These are phyloP conservation scores for Calliopsis andreniformis DNA, from an alignment of 1,140 invertebrate species.

Conservation along the genomic window DNA sequence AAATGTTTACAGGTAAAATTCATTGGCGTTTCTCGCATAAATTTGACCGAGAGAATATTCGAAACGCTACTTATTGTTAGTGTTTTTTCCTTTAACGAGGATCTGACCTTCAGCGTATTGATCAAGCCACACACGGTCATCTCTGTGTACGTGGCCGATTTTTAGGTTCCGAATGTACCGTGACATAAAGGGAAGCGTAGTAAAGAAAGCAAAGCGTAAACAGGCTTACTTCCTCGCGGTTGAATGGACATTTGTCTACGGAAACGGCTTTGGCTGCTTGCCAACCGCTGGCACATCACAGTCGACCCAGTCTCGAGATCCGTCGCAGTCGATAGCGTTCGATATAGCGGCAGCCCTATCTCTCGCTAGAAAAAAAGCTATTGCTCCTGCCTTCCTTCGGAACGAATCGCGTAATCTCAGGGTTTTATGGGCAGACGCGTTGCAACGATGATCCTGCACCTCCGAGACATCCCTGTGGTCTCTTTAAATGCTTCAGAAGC, in stretches of 20 bases:
- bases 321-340: constrained; percentile 52
- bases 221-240: constrained; percentile 59
- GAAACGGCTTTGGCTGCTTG: constrained; percentile 59
- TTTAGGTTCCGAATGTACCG: constrained; percentile 24
- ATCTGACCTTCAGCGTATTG: constrained; percentile 25
- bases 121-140: constrained; percentile 7
- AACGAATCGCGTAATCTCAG: constrained; percentile 38
- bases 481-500: not conserved
- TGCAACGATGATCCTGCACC: not conserved
- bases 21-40: no score
- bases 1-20: no score
- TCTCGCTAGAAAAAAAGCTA: constrained; percentile 8
- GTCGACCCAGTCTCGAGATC: constrained; percentile 56
- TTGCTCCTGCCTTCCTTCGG: not conserved
- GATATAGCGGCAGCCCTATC: constrained; percentile 7
- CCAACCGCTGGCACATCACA: constrained; percentile 60
- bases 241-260: constrained; percentile 68
- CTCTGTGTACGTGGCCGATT: constrained; percentile 48
- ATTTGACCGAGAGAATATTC: constrained; percentile 5
- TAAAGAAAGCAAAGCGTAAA: constrained; percentile 62
- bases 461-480: not conserved
- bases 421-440: constrained; percentile 9
- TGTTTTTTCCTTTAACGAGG: constrained; percentile 4
- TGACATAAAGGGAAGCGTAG: constrained; percentile 43
- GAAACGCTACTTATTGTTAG: not conserved